Percentiles rank a stretch among this genome's conserved stretches.
Evolutionary conservation across 2,113 vertebrate genomes (phyloP).

Genomic region (Gallinago media): DNA sequence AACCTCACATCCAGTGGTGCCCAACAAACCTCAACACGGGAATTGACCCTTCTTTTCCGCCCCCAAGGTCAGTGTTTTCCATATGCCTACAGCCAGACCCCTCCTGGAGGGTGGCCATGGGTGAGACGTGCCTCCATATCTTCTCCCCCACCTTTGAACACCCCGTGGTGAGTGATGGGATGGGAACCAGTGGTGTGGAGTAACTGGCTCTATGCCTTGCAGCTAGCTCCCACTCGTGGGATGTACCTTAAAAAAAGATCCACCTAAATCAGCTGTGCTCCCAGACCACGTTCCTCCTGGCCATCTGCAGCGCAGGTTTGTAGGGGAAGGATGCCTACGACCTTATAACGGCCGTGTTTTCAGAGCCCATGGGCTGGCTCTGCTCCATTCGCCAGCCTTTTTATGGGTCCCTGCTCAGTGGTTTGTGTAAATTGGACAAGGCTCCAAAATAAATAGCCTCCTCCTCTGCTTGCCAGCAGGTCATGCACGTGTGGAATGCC

Average conservation of each 20-base stretch:
- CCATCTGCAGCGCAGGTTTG: accelerated
- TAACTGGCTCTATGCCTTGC: neutral
- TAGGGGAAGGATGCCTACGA: neutral
- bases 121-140: neutral
- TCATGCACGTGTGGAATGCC: neutral
- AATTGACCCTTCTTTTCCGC: neutral
- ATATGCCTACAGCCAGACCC: neutral
- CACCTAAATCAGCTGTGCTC: neutral
- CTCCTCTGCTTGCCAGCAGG: neutral
- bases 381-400: neutral
- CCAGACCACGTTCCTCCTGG: accelerated
- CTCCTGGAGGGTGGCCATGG: neutral
- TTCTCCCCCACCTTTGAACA: neutral
- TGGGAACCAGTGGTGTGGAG: accelerated
- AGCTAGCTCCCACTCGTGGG: accelerated
- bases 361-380: neutral
- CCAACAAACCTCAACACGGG: accelerated
- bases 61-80: neutral
- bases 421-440: neutral
- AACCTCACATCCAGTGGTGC: accelerated
- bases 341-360: neutral
- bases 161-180: neutral
- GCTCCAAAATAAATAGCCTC: neutral
- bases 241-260: neutral
- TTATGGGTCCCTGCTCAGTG: neutral